Evolutionary conservation across 2,888 invertebrate genomes (phyloP), one percentile per base, ranked within the genome.

Genomic region (Plusia festucae): DNA sequence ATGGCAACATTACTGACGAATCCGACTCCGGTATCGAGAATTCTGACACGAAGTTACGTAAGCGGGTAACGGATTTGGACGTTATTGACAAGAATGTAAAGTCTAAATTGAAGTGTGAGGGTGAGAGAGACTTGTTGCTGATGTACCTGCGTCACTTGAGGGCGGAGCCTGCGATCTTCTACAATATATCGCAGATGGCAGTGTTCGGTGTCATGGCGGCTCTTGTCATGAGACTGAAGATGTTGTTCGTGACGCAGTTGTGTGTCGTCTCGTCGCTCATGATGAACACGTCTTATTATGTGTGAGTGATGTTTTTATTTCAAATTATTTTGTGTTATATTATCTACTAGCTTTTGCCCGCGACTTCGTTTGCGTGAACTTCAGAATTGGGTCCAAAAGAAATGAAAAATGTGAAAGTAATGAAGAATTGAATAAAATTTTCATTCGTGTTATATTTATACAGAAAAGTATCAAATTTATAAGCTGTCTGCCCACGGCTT

Each of bases 161-260:
- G 8, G 78, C 96, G 49, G 96, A 96, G 52, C 93, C 96, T 16
- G 95, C 96, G 0, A 86, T 96, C 34, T 95, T 97, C 61, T 98
- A 97, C 86, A 97, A 97, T 86, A 88, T 97, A 30, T 92, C 97
- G 11, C 98, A 98, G 85, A 94, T 97, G 89, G 90, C 95, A 40
- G 97, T 97, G 44, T 98, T 97, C 87, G 95, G 96, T 1, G 83
- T 96, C 0, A 97, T 98, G 97, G 97, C 98, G n/a, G 85, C 93
- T 1, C 87, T 98, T 13, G 96, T 98, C 8, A 98, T 98, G 97
- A 91, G 98, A 16, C 87, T 98, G 54, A 98, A 98, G 84, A 87
- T 98, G 59, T 96, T 98, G 79, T 96, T 97, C 88, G 97, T 97
- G 0, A 97, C 98, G 0, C 97, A 98, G 79, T 90, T 98, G 82